phyloP scores from a whole-genome alignment of 2,888 invertebrate genomes.

The Masnerella sp. region DNA sequence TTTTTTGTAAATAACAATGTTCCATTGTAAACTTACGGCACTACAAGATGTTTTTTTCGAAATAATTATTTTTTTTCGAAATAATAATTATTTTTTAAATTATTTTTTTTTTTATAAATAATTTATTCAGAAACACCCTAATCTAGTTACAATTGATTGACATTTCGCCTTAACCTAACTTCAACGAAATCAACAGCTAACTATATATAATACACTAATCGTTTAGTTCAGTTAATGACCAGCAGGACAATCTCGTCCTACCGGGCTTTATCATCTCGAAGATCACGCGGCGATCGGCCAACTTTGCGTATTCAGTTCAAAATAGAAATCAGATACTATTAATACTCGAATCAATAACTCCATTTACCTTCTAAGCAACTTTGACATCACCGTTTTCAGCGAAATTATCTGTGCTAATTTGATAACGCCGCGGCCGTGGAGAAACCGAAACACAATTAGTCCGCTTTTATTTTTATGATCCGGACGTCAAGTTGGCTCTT shows the following conservation, averaged over 20 bases:
- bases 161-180: too few species aligned
- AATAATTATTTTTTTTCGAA: too few species aligned
- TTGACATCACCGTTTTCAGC: conserved; percentile 40
- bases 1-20: too few species aligned
- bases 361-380: conserved; percentile 35
- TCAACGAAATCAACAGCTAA: too few species aligned
- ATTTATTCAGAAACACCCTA: too few species aligned
- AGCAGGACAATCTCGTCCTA: conserved; percentile 26
- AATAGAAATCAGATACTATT: conserved; percentile 54
- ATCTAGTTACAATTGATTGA: too few species aligned
- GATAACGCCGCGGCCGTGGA: conserved; percentile 45
- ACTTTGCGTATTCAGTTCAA: conserved; percentile 42
- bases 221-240: conserved; percentile 44
- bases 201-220: too few species aligned
- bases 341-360: conserved; percentile 58
- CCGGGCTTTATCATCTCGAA: conserved; percentile 27
- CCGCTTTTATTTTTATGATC: conserved; percentile 26
- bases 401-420: conserved; percentile 49
- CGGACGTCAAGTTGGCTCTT: neutral
- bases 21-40: too few species aligned
- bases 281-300: conserved; percentile 35
- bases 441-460: conserved; percentile 49
- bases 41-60: too few species aligned
- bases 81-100: too few species aligned
- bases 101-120: too few species aligned